Percentiles rank a stretch among this genome's conserved stretches.
Conservation (phyloP, 2,113 vertebrate genomes). For the Struthio camelus region DNA sequence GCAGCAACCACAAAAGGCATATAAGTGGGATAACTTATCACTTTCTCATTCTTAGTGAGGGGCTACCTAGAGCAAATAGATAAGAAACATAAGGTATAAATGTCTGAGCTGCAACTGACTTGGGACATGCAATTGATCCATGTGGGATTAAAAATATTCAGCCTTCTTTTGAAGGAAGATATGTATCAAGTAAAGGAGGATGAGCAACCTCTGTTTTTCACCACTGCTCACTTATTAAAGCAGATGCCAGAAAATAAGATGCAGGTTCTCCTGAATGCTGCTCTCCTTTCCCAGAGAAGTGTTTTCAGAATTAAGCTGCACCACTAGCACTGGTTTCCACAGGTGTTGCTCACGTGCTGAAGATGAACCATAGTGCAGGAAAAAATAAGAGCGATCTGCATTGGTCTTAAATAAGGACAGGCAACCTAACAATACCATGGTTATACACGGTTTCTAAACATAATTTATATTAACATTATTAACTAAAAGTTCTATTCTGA, state of each 20-base stretch:
- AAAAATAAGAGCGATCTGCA: neutral
- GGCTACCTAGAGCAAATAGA: neutral
- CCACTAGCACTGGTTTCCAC: neutral
- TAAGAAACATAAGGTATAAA: neutral
- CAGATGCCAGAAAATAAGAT: neutral
- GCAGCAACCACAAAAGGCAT: neutral
- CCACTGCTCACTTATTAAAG: neutral
- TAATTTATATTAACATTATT: neutral
- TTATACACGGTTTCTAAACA: neutral
- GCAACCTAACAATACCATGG: neutral
- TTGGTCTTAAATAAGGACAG: neutral
- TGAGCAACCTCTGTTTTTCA: neutral
- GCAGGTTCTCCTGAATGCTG: neutral
- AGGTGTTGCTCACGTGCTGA: accelerated
- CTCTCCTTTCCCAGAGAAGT: neutral
- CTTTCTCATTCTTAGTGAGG: neutral
- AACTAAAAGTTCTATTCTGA: neutral
- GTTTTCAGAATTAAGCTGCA: neutral
- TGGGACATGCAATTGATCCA: neutral
- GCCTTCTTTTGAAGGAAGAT: neutral
- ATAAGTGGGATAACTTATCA: neutral
- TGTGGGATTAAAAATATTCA: neutral
- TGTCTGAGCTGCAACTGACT: neutral
- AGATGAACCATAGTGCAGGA: neutral
- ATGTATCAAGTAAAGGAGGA: neutral